Base-by-base conservation (phyloP, 2,888 invertebrate species). In the Taenaris catops region DNA sequence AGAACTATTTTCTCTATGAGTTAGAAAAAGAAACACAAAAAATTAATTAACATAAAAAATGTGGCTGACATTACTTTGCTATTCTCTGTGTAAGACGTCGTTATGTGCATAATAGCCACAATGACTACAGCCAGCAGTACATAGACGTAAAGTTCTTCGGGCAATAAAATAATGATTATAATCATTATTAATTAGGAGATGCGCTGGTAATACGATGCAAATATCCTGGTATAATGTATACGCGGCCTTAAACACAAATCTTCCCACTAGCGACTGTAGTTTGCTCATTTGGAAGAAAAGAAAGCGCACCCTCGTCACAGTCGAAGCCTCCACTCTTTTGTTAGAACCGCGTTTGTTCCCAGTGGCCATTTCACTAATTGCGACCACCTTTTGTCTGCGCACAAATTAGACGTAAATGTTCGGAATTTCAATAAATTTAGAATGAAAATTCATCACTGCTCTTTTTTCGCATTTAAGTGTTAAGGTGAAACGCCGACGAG, bases 221-320 rank as follows among this genome's bases (percentile, higher is more conserved):
- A n/a, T n/a, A n/a, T n/a, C n/a, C n/a, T n/a, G n/a, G n/a, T n/a
- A n/a, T 8, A 32, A 11, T 32, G 25, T 32, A 11, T 14, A 18
- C 10, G 18, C 12, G 24, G 5, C 32, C 14, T 17, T 18, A 71
- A 73, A 74, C 74, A 78, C 76, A 75, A 78, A 76, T 78, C 73
- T 79, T 78, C 74, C 78, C 61, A 65, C 63, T 60, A 60, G 63
- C 55, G 65, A 58, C 66, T 68, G 71, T 79, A 80, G 83, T 80
- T 80, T 83, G 84, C 78, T 84, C 84, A 84, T 83, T 84, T 83
- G 83, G 83, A 83, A 83, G 83, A 79, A 79, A 80, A 76, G 83
- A 79, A 79, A 80, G 73, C 70, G 63, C 59, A 67, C 66, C 52
- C 58, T 58, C 60, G 53, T 60, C 70, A 63, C 64, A 65, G 65